Evolutionary conservation across 1,140 invertebrate species (phyloP).

Genomic region (Cecropterus lyciades): DNA sequence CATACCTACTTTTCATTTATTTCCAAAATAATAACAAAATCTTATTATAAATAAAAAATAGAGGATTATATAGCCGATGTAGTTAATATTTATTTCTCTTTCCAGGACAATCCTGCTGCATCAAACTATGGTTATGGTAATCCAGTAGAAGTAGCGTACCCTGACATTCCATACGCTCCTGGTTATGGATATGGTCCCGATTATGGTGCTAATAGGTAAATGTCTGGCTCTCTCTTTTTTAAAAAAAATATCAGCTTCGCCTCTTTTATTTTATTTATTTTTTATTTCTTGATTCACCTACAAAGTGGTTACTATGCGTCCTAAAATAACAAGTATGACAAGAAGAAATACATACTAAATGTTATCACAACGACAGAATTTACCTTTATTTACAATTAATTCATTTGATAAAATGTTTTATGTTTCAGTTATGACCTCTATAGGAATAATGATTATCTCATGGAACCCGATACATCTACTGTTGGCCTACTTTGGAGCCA

Average conservation of each 20-base stretch:
- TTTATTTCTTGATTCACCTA: no score
- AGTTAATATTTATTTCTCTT: conserved; percentile 36
- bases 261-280: no score
- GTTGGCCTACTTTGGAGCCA: conserved; percentile 70
- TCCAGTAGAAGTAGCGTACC: conserved; percentile 66
- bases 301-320: no score
- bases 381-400: not conserved
- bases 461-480: conserved; percentile 69
- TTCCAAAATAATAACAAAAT: no score
- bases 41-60: no score
- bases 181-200: conserved; percentile 64
- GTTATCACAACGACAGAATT: no score
- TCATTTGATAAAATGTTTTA: conserved; percentile 9
- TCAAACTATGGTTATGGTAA: conserved; percentile 50
- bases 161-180: conserved; percentile 73
- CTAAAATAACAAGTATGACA: no score
- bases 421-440: conserved; percentile 69
- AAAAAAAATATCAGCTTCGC: no score
- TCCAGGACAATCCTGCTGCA: conserved; percentile 60
- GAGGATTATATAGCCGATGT: no score
- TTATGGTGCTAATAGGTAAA: conserved; percentile 58
- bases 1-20: no score
- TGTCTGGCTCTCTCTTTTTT: no score
- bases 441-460: conserved; percentile 55
- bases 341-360: no score